Conservation (phyloP, 2,113 vertebrate genomes). For the Lamprotornis superbus region DNA sequence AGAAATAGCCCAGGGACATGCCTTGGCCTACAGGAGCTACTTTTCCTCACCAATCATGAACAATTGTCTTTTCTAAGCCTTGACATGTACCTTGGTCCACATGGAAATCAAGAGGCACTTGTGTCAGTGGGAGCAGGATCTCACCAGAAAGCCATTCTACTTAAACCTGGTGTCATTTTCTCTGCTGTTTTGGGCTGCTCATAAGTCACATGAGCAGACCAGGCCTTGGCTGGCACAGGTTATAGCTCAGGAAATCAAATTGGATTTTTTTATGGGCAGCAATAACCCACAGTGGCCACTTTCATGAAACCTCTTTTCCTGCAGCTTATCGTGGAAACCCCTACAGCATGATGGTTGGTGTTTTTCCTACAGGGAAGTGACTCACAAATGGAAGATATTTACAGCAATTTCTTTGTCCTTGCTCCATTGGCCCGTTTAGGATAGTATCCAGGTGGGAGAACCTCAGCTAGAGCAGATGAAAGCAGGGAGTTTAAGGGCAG, state of each 20-base stretch:
- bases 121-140: neutral
- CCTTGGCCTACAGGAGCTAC: neutral
- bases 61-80: neutral
- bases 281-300: neutral
- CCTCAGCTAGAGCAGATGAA: neutral
- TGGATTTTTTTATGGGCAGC: neutral
- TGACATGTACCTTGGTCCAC: neutral
- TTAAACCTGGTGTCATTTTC: neutral
- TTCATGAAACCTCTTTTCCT: neutral
- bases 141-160: neutral
- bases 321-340: neutral
- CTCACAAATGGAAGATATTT: neutral
- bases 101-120: neutral
- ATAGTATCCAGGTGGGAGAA: neutral
- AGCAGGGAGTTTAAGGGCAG: neutral
- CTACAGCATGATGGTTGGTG: neutral
- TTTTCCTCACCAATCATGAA: neutral
- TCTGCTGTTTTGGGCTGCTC: neutral
- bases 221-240: neutral
- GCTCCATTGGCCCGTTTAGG: neutral
- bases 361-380: neutral
- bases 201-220: neutral
- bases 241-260: neutral
- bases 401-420: neutral
- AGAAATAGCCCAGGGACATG: neutral